Evolutionary conservation across 2,113 vertebrate genomes (phyloP).

Genomic region (Hoplias malabaricus): DNA sequence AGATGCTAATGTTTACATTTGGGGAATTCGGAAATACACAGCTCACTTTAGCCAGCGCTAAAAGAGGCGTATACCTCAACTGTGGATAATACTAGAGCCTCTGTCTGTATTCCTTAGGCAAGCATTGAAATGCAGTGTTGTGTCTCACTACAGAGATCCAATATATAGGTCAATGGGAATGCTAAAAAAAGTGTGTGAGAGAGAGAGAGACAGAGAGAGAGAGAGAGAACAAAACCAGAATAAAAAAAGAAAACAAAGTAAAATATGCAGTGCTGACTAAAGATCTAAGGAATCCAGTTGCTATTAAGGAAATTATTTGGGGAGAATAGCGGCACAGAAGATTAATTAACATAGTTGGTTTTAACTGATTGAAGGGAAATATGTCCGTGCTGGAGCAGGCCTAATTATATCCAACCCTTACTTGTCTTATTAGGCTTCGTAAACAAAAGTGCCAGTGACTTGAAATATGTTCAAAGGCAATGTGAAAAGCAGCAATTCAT

Average conservation of each 20-base stretch:
- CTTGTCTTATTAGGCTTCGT: constrained; percentile 72
- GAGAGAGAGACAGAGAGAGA: constrained; percentile 1
- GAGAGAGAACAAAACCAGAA: constrained; percentile 45
- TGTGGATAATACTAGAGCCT: constrained; percentile 67
- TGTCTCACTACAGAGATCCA: constrained; percentile 67
- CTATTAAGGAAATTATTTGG: constrained; percentile 72
- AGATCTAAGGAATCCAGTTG: constrained; percentile 71
- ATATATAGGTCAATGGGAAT: constrained; percentile 77
- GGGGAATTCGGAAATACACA: constrained; percentile 62
- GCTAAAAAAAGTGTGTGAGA: constrained; percentile 44
- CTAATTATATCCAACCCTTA: constrained; percentile 74
- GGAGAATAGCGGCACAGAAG: constrained; percentile 69
- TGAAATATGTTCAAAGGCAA: constrained; percentile 68
- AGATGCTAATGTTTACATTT: constrained; percentile 68
- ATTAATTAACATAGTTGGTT: constrained; percentile 73
- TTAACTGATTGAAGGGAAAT: constrained; percentile 73
- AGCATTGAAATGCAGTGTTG: constrained; percentile 56
- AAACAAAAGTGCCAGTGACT: constrained; percentile 71
- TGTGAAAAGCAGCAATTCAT: constrained; percentile 55
- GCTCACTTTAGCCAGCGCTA: constrained; percentile 53
- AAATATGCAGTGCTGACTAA: constrained; percentile 70
- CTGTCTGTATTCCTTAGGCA: constrained; percentile 39
- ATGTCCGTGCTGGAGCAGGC: constrained; percentile 60
- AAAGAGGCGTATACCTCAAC: constrained; percentile 59
- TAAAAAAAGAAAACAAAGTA: constrained; percentile 56